Conservation (phyloP, 2,888 invertebrate species). For the Coleophora flavipennella region DNA sequence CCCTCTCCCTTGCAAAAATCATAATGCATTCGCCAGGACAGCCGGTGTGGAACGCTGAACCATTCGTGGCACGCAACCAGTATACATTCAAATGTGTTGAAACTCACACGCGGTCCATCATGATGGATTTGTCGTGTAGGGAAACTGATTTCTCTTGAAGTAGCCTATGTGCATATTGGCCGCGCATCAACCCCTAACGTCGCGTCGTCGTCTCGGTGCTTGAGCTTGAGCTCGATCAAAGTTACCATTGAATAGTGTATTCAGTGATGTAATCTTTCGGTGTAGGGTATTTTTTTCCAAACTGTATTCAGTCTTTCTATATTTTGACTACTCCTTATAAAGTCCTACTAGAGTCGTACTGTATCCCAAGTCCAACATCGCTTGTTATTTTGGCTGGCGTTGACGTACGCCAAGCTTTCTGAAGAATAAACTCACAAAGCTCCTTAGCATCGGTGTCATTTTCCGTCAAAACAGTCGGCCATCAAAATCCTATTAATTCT, state of each 20-base stretch:
- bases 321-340: no score
- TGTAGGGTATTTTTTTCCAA: not conserved
- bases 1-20: slow-evolving; percentile 69
- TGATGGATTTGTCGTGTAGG: slow-evolving; percentile 62
- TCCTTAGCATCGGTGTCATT: slow-evolving; percentile 40
- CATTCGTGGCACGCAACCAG: slow-evolving; percentile 64
- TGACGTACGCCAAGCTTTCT: no score
- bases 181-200: slow-evolving; percentile 22
- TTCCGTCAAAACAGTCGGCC: slow-evolving; percentile 57
- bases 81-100: slow-evolving; percentile 67
- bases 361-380: no score
- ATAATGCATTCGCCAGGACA: slow-evolving; percentile 72
- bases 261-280: slow-evolving; percentile 59
- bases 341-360: slow-evolving; percentile 7
- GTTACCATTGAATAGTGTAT: slow-evolving; percentile 60
- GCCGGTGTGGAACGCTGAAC: slow-evolving; percentile 66
- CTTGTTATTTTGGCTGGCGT: no score
- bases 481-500: slow-evolving; percentile 64
- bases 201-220: slow-evolving; percentile 16
- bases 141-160: slow-evolving; percentile 60
- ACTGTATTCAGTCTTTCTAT: no score
- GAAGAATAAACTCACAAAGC: slow-evolving; percentile 18
- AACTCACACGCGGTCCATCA: slow-evolving; percentile 70
- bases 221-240: slow-evolving; percentile 24
- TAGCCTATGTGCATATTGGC: slow-evolving; percentile 44